Evolutionary conservation across 2,797 vertebrate genomes (phyloP).

Genomic region (Podargus strigoides): DNA sequence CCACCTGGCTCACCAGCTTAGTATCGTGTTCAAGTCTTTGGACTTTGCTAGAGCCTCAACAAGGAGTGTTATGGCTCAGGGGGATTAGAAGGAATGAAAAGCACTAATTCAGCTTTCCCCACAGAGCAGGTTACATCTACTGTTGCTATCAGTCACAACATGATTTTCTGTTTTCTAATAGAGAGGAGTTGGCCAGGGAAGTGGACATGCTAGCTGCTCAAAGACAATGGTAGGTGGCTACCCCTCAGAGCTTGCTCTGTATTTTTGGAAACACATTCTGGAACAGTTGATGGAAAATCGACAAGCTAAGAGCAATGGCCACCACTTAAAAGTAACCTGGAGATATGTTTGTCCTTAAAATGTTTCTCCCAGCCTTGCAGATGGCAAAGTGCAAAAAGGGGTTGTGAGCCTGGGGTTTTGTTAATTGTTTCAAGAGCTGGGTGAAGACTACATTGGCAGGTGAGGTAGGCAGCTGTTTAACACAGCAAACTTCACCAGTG

Average conservation of each 20-base stretch:
- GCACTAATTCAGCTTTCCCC: conserved; percentile 12
- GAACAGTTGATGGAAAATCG: conserved; percentile 54
- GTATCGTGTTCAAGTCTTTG: background rate
- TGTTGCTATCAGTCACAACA: background rate
- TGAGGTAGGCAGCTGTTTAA: too few relatives aligned
- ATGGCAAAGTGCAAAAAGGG: background rate
- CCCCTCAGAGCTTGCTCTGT: conserved; percentile 1
- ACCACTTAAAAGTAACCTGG: background rate
- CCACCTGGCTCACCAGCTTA: background rate
- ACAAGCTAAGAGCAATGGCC: background rate
- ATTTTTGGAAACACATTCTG: conserved; percentile 62
- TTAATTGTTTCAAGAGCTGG: background rate
- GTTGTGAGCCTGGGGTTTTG: background rate
- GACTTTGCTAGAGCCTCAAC: background rate
- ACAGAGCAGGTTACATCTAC: background rate
- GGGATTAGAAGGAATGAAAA: conserved; percentile 27
- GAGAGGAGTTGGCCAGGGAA: conserved; percentile 7
- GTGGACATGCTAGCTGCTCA: background rate
- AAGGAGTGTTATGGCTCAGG: background rate
- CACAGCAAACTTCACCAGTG: background rate
- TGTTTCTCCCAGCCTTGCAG: background rate
- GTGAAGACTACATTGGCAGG: background rate
- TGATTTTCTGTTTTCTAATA: conserved; percentile 3
- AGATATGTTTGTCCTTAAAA: background rate
- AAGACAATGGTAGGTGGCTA: conserved; percentile 45